Base-by-base conservation (phyloP, 1,140 invertebrate species). In the Venturia canescens region DNA sequence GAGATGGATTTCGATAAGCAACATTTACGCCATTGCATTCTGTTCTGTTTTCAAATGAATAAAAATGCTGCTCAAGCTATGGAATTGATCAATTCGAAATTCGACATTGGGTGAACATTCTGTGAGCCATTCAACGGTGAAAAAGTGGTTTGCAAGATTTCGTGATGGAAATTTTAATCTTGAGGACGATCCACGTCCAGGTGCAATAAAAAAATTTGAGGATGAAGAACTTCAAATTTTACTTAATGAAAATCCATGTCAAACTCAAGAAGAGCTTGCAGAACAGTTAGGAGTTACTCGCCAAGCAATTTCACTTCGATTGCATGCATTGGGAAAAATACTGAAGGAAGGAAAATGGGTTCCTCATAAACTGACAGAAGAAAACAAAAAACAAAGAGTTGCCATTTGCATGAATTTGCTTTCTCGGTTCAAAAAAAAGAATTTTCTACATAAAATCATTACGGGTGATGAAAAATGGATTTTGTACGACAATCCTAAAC, bases 321-420 rank as follows among this genome's bases (percentile, higher is more conserved):
- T 87, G 69, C 60, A 80, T 69, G 18, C 60, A 23, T 66, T 87
- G 63, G 76, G 82, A 50, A 87, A 85, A 69, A 83, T 87, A 63
- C 78, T 75, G 34, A 87, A 84, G 74, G 23, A 82, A 27, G 75
- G 82, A 78, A 82, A 69, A 82, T 86, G 81, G 84, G 77, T 86
- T 70, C 80, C 78, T 53, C 82, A 85, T 82, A 34, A 77, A 29
- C 27, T 77, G 18, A 77, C 38, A 6, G 1, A 5, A 23, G 63
- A 69, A 44, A 15, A 50, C 63, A 31, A 60, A 23, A n/a, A 31
- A 1, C 21, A 13, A 34, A 53, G n/a, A 6, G 3, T 60, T 38
- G 75, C 5, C 3, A 67, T 7, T 5, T n/a, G 2, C 6, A 57
- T 57, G 9, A 16, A 4, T 18, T 18, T 67, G 21, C 53, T 63